Percentiles rank a stretch among this genome's conserved stretches.
phyloP scores from a whole-genome alignment of 2,888 invertebrate species.

The Sympetrum striolatum region DNA sequence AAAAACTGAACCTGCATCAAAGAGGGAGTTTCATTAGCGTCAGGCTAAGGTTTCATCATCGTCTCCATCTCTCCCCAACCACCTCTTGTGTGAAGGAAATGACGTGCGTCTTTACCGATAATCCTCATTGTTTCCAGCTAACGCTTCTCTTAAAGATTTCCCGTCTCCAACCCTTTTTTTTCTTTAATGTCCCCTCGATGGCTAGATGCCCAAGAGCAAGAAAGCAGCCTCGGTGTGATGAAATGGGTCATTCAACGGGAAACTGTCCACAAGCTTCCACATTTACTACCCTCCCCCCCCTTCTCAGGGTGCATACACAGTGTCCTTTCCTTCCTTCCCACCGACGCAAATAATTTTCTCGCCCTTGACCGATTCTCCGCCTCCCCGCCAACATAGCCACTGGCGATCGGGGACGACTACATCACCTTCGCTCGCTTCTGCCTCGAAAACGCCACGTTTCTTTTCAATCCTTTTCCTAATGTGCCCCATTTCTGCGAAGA shows the following conservation, averaged over 20 bases:
- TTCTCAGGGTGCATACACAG: background rate
- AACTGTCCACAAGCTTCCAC: background rate
- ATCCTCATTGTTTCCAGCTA: slow-evolving; percentile 33
- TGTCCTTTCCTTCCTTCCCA: background rate
- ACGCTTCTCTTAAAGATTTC: background rate
- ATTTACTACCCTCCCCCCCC: background rate
- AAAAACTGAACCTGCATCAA: slow-evolving; percentile 24
- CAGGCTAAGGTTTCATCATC: slow-evolving; percentile 41
- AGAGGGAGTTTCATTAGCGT: slow-evolving; percentile 39
- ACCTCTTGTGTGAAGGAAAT: slow-evolving; percentile 30
- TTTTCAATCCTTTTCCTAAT: background rate
- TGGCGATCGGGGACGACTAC: background rate
- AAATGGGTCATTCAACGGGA: slow-evolving; percentile 6
- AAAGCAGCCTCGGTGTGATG: background rate
- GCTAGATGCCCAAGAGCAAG: background rate
- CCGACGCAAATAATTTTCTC: background rate
- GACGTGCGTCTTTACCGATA: slow-evolving; percentile 29
- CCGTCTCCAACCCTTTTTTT: background rate
- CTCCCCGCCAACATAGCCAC: background rate
- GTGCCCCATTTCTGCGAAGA: background rate
- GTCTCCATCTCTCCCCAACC: background rate
- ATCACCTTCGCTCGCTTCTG: background rate
- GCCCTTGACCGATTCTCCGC: slow-evolving; percentile 18
- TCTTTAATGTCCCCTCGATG: background rate
- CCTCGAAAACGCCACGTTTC: background rate